Base-by-base conservation (phyloP, 2,797 vertebrate genomes). In the Chiloscyllium punctatum region DNA sequence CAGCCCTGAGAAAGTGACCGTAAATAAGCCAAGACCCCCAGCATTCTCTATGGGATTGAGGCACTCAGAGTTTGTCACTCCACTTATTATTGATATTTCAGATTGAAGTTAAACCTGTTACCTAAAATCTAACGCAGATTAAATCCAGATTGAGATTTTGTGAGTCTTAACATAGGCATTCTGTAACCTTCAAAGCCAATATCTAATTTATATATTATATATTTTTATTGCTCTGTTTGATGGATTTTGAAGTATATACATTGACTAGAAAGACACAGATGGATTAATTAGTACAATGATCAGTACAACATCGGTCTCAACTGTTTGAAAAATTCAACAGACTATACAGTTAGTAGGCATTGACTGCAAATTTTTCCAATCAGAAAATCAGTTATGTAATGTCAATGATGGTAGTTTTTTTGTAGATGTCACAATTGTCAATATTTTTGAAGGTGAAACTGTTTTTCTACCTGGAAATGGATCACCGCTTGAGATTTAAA, bases 21-120 rank as follows among this genome's bases (percentile, higher is more conserved):
- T 96, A 0, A 98, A 98, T 96, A 97, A 97, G 82, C 97, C 96
- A 68, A 97, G 97, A 96, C 97, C 98, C 0, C 98, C 98, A 0
- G 98, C 98, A 0, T 98, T 97, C 96, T 98, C 98, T 25, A 96
- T 99, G 97, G 98, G 99, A 0, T 95, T 98, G 96, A 97, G 98
- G 33, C 98, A 98, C 97, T 98, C 98, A 0, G 98, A 98, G 96
- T 98, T 97, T 94, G 97, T 98, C n/a, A 97, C 97, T 3, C 98
- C 98, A 0, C 96, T 98, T 79, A 97, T 98, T 8, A 96, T 97
- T 18, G 96, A 98, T 16, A 96, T 98, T 2, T 71, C 71, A 2
- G 97, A 98, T 87, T 98, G 48, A 96, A 11, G 21, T 42, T n/a
- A 37, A 42, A 21, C 62, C 42, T 1, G 6, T 33, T 91, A 66